phyloP scores from a whole-genome alignment of 2,113 vertebrate species.

The Corvus cornix region DNA sequence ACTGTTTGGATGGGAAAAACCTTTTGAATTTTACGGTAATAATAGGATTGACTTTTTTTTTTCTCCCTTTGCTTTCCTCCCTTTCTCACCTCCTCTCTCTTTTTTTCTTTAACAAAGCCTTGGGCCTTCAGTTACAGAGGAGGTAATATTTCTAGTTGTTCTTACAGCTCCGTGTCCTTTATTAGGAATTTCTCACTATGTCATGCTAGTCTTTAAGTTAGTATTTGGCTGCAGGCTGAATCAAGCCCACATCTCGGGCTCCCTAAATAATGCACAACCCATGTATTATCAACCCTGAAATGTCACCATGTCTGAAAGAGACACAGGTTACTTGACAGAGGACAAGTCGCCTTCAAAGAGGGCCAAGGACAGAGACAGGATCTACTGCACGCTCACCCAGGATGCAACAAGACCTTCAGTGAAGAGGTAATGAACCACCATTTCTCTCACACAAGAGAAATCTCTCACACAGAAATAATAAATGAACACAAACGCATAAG shows the following conservation, averaged over 20 bases:
- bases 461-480: background rate
- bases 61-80: background rate
- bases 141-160: background rate
- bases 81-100: background rate
- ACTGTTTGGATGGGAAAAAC: slow-evolving; percentile 19
- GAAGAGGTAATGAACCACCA: background rate
- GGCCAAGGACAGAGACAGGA: background rate
- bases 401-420: background rate
- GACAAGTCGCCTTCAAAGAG: background rate
- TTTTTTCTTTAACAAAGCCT: background rate
- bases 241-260: background rate
- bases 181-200: background rate
- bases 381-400: rapidly evolving
- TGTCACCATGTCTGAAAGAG: background rate
- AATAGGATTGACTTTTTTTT: background rate
- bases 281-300: background rate
- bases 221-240: background rate
- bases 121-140: background rate
- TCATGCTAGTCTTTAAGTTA: background rate
- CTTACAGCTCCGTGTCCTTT: background rate
- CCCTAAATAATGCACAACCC: background rate
- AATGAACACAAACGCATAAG: background rate
- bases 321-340: background rate
- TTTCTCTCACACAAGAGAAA: background rate
- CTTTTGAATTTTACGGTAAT: slow-evolving; percentile 37